phyloP scores from a whole-genome alignment of 2,797 vertebrate species.

The Pseudocheirus occidentalis region DNA sequence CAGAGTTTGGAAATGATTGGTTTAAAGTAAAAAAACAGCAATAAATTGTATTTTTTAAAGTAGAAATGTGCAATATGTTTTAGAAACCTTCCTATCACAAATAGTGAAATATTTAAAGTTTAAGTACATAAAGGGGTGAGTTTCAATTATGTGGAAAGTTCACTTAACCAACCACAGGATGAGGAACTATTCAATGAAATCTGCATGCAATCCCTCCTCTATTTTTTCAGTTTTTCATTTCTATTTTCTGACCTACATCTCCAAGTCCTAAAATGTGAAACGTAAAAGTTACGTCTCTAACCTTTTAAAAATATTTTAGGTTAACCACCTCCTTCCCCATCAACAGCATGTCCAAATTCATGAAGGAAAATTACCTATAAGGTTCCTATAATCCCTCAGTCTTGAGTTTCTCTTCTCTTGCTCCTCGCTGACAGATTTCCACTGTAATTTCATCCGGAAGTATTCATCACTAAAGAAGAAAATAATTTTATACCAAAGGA shows the following conservation, averaged over 20 bases:
- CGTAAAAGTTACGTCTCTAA: conserved; percentile 38
- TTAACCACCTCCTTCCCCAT: not conserved
- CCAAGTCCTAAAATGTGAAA: not conserved
- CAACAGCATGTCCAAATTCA: conserved; percentile 50
- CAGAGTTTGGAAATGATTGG: not conserved
- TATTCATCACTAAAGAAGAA: conserved; percentile 91
- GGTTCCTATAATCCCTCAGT: conserved; percentile 94
- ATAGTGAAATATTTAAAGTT: not conserved
- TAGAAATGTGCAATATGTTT: not conserved
- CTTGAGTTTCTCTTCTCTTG: conserved; percentile 96
- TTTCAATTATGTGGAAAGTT: not conserved
- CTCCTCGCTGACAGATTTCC: conserved; percentile 97
- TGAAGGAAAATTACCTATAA: conserved; percentile 89
- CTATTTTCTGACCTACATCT: conserved; percentile 19
- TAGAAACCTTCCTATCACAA: not conserved
- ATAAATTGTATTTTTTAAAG: not conserved
- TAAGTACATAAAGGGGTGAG: not conserved
- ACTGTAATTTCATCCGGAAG: conserved; percentile 98
- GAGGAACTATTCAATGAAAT: not conserved
- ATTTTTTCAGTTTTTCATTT: conserved; percentile 28
- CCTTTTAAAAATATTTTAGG: conserved; percentile 42
- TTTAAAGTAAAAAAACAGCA: not conserved
- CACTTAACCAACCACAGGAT: not conserved
- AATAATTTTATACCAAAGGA: conserved; percentile 65
- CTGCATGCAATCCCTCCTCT: not conserved